Evolutionary conservation across 1,140 invertebrate species (phyloP), one percentile per base, ranked within the genome.

Genomic region (Hypsibius dujardini): DNA sequence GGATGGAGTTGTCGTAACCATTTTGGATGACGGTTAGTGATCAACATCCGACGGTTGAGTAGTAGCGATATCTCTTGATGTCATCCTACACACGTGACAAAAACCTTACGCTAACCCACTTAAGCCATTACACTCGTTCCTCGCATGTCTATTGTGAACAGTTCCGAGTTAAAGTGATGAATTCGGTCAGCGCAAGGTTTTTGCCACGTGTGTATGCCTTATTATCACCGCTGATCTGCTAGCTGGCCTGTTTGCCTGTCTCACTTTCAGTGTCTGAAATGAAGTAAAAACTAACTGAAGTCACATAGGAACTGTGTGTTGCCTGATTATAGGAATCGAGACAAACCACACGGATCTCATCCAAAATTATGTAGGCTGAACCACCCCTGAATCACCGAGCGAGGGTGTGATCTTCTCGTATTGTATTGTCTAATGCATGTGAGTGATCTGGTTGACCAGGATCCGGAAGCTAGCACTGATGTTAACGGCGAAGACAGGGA

Each of bases 1-100:
- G 1, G 79, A 78, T 74, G 78, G 79, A 46, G 80, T 84, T 15
- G 81, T 83, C 2, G 78, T 84, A 1, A 81, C 81, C 15, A 82
- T 84, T 72, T 74, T 84, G 47, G 83, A 84, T 75, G 82, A 84
- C 76, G 83, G 81, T 69, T 12, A 40, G 28, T 28, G 28, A 28
- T 28, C 28, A 28, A 28, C 28, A 28, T 28, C 28, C 28, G 28
- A 28, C 28, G 46, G 75, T 76, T 67, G 42, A 15, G 7, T 42
- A 76, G 77, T 71, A 74, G 46, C 75, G 74, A 70, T 28, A 28
- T 28, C 28, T 28, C 28, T 28, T 28, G 28, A 28, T 28, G 28
- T 28, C 28, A 7, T 12, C 12, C 40, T 7, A 12, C 50, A 56
- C 7, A 56, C 12, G 46, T 69, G 28, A 12, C 67, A 69, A 40